Conservation (phyloP, 2,113 vertebrate genomes). For the Ictalurus furcatus region DNA sequence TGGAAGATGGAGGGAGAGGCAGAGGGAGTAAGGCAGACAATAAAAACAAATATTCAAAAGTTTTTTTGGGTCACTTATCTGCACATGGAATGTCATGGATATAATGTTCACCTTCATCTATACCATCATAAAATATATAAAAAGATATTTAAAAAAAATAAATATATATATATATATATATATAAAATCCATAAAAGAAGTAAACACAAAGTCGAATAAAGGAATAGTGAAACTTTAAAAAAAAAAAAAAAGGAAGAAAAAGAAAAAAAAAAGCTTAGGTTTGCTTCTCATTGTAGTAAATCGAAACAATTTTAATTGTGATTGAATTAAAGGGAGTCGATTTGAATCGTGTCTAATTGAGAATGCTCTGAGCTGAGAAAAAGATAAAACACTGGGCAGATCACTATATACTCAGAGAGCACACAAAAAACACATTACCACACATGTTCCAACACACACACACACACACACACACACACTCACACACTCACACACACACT, state of each 20-base stretch:
- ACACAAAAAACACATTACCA: not conserved
- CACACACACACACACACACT: not conserved
- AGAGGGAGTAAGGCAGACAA: not conserved
- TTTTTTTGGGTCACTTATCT: conserved; percentile 5
- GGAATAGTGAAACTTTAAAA: conserved; percentile 3
- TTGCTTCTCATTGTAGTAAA: conserved; percentile 24
- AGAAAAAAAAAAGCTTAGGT: conserved; percentile 20
- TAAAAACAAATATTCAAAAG: too few species aligned
- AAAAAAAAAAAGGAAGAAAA: not conserved
- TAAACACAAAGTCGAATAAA: conserved; percentile 6
- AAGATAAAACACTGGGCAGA: not conserved
- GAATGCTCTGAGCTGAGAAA: conserved; percentile 1
- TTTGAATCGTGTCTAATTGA: not conserved
- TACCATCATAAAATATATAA: conserved; percentile 32
- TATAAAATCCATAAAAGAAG: conserved; percentile 13
- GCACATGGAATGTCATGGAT: conserved; percentile 31
- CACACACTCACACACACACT: not conserved
- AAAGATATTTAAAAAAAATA: conserved; percentile 20
- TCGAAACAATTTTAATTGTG: not conserved
- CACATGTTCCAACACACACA: not conserved
- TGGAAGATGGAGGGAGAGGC: conserved; percentile 14
- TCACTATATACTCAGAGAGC: conserved; percentile 29
- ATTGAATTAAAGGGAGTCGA: conserved; percentile 9
- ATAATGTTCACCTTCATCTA: conserved; percentile 34
- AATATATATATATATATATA: not conserved